Base-by-base conservation (phyloP, 2,797 vertebrate genomes). In the Semotilus atromaculatus region DNA sequence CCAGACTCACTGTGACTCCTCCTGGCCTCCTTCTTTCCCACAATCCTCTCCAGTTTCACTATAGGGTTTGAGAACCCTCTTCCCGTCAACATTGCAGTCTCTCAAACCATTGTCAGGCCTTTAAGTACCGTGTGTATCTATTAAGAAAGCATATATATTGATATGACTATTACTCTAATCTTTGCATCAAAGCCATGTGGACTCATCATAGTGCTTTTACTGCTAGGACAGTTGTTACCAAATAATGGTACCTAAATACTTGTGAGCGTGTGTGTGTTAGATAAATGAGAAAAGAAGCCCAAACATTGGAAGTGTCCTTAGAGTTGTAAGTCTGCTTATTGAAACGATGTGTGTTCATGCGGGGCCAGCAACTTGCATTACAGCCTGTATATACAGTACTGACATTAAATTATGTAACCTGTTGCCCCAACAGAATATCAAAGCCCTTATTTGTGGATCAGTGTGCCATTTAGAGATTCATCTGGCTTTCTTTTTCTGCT, bases 271-370 rank as follows among this genome's bases (percentile, higher is more conserved):
- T 85, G 72, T 48, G 48, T 75, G 36, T 45, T 76, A 90, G 79
- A 85, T 77, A 80, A 40, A 77, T 85, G 72, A 75, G 48, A 80
- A 78, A 66, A 78, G 55, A 86, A 74, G 89, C 81, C 26, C 81
- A 89, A 91, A 92, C 87, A 89, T 80, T 85, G 83, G 31, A 95
- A 95, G 94, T 95, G 95, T 92, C 94, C 95, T 95, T 95, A 94
- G 92, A 93, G 90, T 76, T 91, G 89, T 90, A 88, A 88, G 87
- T 90, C 80, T 92, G 91, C 85, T 90, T 90, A 90, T 88, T 88
- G 76, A 87, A 87, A 87, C 86, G n/a, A 75, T 40, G 31, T 34
- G 79, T 89, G 80, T 86, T 83, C 83, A 85, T 62, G 58, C 62
- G 77, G 80, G 85, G 86, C 85, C 84, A 89, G 86, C 85, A 88